These are phyloP conservation scores for Ictalurus furcatus DNA, from an alignment of 2,113 vertebrate species.

Conservation along the genomic window DNA sequence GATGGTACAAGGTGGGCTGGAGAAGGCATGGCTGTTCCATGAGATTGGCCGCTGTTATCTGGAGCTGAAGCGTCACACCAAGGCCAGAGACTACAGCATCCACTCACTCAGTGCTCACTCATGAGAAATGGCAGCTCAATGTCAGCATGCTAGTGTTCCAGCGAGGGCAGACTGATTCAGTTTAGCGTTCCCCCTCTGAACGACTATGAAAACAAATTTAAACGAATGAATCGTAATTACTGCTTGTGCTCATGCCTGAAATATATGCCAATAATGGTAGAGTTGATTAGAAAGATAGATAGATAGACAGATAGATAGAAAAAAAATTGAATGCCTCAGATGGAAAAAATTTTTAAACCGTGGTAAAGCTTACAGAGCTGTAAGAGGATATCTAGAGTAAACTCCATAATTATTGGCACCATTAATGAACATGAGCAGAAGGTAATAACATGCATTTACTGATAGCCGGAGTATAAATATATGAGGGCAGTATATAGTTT, in stretches of 20 bases:
- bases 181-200: not conserved
- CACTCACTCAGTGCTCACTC: constrained; percentile 75
- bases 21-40: constrained; percentile 90
- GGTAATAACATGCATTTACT: no score
- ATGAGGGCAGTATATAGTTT: no score
- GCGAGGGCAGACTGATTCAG: constrained; percentile 32
- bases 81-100: constrained; percentile 75
- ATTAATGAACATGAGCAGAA: not conserved
- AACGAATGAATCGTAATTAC: not conserved
- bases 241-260: not conserved
- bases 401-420: no score
- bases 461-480: no score
- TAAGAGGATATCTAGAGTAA: no score
- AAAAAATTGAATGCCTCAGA: not conserved
- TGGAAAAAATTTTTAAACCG: no score
- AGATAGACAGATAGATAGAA: not conserved
- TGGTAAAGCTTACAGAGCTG: no score
- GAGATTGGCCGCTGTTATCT: constrained; percentile 90
- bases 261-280: no score
- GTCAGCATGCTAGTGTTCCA: constrained; percentile 70
- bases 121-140: constrained; percentile 86
- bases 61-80: constrained; percentile 70
- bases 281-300: no score
- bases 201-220: not conserved
- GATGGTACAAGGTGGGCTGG: constrained; percentile 72